These are phyloP conservation scores for Seladonia tumulorum DNA, from an alignment of 2,888 invertebrate genomes.

Conservation along the genomic window DNA sequence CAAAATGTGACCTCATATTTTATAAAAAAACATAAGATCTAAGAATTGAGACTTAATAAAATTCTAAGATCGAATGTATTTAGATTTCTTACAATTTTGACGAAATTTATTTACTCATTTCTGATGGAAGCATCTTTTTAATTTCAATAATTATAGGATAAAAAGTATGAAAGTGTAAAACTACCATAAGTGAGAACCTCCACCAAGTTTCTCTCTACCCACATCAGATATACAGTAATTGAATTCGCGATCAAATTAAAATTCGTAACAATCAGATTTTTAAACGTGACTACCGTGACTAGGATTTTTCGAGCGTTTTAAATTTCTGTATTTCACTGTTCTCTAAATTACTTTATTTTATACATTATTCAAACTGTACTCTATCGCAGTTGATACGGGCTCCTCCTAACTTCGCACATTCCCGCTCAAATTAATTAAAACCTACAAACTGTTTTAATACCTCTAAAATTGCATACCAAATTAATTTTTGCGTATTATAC, in stretches of 20 bases:
- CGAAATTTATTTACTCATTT: no score
- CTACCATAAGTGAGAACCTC: not conserved
- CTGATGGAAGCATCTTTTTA: no score
- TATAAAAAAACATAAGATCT: no score
- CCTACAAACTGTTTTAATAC: not conserved
- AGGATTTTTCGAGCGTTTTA: not conserved
- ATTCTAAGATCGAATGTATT: no score
- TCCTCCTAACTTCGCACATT: not conserved
- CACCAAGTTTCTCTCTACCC: not conserved
- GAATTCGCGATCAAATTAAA: not conserved
- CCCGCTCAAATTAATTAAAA: not conserved
- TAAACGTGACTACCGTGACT: no score
- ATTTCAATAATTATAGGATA: no score
- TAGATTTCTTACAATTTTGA: no score
- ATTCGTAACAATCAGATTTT: not conserved
- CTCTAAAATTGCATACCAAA: not conserved
- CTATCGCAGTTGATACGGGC: not conserved
- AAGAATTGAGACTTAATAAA: no score
- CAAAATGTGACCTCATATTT: no score
- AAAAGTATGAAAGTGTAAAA: no score
- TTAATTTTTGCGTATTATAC: not conserved
- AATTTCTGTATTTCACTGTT: not conserved
- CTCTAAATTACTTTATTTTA: not conserved
- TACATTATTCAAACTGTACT: not conserved
- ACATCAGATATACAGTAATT: not conserved